These are phyloP conservation scores for Hippoglossus stenolepis DNA, from an alignment of 2,113 vertebrate species.

Conservation along the genomic window DNA sequence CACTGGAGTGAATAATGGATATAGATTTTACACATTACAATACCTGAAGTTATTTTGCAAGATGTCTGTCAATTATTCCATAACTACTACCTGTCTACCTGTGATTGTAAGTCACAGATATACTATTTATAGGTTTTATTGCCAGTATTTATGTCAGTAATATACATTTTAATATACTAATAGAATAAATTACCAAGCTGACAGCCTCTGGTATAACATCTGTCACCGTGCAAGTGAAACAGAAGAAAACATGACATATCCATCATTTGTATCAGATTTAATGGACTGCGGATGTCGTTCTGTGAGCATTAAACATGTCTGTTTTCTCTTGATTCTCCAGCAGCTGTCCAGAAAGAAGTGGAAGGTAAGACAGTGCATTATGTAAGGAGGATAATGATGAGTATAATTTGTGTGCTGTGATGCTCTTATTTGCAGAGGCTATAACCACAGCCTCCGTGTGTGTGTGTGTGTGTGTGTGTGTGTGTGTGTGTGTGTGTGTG, in stretches of 20 bases:
- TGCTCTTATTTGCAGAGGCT: slow-evolving; percentile 54
- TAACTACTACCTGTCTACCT: not conserved
- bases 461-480: not conserved
- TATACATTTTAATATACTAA: not conserved
- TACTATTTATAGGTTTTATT: not conserved
- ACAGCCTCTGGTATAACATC: not conserved
- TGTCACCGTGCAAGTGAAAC: not conserved
- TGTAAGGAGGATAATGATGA: slow-evolving; percentile 53
- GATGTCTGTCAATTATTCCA: not conserved
- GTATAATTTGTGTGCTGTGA: slow-evolving; percentile 43
- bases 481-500: not conserved
- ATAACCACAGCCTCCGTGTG: slow-evolving; percentile 40
- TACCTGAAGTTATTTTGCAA: no score
- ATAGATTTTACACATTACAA: no score
- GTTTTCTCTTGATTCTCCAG: slow-evolving; percentile 53
- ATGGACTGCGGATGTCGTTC: slow-evolving; percentile 14
- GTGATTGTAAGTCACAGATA: not conserved
- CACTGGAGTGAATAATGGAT: not conserved
- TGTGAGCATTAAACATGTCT: slow-evolving; percentile 53
- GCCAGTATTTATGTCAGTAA: not conserved
- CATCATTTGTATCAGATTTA: not conserved
- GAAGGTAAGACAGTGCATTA: slow-evolving; percentile 82
- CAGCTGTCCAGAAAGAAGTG: slow-evolving; percentile 82
- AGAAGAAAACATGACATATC: slow-evolving; percentile 1
- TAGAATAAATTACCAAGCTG: not conserved